A percentile compares a stretch with the other conserved stretches of the same genome.
Conservation (phyloP, 2,888 invertebrate genomes). For the Drosophila stalkeri region DNA sequence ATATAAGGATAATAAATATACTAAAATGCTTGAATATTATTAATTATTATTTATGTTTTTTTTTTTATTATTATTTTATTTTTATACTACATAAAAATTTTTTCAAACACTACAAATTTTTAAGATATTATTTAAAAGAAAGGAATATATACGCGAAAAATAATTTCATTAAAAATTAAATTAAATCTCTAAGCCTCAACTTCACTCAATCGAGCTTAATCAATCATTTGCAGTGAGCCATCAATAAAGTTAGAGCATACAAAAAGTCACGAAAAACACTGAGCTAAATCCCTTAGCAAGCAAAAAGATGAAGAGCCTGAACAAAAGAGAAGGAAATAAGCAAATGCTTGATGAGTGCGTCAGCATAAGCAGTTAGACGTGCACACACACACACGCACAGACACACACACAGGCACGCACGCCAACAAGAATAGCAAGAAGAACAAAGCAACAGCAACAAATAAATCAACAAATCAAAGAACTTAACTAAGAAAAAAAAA, state of each 20-base stretch:
- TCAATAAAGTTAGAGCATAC: conserved; percentile 37
- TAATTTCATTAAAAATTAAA: not conserved
- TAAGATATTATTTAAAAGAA: too few relatives aligned
- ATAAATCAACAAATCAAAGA: conserved; percentile 71
- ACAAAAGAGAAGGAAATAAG: conserved; percentile 23
- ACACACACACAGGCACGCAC: not conserved
- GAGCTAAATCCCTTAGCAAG: conserved; percentile 24
- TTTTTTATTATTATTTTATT: too few relatives aligned
- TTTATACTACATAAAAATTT: too few relatives aligned
- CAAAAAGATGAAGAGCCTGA: conserved; percentile 27
- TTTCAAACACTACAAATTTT: too few relatives aligned
- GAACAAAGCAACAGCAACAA: conserved; percentile 22
- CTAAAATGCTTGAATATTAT: too few relatives aligned
- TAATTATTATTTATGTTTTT: too few relatives aligned
- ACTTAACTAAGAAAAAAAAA: conserved; percentile 62
- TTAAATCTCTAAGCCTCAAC: not conserved
- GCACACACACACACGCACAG: conserved; percentile 2
- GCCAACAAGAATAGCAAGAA: not conserved
- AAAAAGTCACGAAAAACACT: conserved; percentile 3
- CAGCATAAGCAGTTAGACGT: conserved; percentile 40
- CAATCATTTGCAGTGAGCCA: conserved; percentile 10
- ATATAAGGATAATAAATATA: not conserved
- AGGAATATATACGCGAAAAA: not conserved
- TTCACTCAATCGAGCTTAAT: not conserved
- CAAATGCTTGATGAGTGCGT: conserved; percentile 48